These are phyloP conservation scores for Chloropsis hardwickii DNA, from an alignment of 2,113 vertebrate species.

Conservation along the genomic window DNA sequence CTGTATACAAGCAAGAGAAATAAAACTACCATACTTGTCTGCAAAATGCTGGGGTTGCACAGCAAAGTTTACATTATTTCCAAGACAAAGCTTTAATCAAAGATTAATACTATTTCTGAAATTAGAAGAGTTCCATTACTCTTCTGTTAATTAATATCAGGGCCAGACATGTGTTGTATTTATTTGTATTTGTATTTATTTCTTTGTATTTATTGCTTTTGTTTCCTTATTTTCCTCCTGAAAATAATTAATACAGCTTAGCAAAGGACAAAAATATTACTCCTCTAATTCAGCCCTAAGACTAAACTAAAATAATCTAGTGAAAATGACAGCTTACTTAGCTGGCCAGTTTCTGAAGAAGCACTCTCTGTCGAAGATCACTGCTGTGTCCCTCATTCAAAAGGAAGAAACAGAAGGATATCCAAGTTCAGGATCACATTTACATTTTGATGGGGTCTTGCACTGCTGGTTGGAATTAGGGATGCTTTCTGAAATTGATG, in stretches of 20 bases:
- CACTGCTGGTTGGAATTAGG: not conserved
- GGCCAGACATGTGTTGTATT: not conserved
- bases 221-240: not conserved
- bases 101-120: not conserved
- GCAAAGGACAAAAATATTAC: not conserved
- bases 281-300: not conserved
- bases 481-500: conserved; percentile 13
- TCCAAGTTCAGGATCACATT: conserved; percentile 1
- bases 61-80: not conserved
- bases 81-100: not conserved
- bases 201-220: not conserved
- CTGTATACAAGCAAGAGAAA: not conserved
- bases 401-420: conserved; percentile 11
- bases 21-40: not conserved
- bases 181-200: no score
- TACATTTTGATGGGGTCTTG: conserved; percentile 30
- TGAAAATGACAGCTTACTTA: not conserved
- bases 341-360: not conserved
- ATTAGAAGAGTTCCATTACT: not conserved
- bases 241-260: not conserved
- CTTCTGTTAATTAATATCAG: not conserved
- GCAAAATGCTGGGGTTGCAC: not conserved
- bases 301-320: not conserved
- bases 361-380: not conserved
- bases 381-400: not conserved